Evolutionary conservation across 2,797 vertebrate species (phyloP).

Genomic region (Bradypodion pumilum): DNA sequence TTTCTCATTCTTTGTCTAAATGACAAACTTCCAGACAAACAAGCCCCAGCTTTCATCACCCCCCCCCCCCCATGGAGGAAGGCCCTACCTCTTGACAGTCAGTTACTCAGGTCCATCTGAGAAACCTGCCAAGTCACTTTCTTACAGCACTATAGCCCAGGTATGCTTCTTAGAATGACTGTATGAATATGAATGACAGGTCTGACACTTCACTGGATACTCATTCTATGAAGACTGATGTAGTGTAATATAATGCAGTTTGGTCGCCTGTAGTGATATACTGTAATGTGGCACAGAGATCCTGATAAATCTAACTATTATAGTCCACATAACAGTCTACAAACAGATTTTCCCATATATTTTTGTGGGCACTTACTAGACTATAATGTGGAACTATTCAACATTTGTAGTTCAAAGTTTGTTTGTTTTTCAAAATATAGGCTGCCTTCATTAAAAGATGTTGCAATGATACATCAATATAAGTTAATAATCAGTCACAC

Average conservation of each 20-base stretch:
- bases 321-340: slow-evolving; percentile 67
- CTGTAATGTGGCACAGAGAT: slow-evolving; percentile 45
- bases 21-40: too few species aligned
- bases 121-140: too few species aligned
- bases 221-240: slow-evolving; percentile 64
- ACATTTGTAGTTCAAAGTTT: slow-evolving; percentile 57
- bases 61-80: too few species aligned
- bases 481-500: not conserved
- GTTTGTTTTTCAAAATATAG: slow-evolving; percentile 58
- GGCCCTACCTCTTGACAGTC: too few species aligned
- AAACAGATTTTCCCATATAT: slow-evolving; percentile 46
- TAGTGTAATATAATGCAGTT: too few species aligned
- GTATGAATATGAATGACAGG: slow-evolving; percentile 46
- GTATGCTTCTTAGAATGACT: not conserved
- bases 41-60: too few species aligned
- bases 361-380: slow-evolving; percentile 5
- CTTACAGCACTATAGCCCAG: too few species aligned
- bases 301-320: slow-evolving; percentile 44
- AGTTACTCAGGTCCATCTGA: too few species aligned
- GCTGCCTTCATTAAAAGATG: slow-evolving; percentile 32
- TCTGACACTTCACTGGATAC: slow-evolving; percentile 68
- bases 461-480: slow-evolving; percentile 21
- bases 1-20: too few species aligned
- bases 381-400: slow-evolving; percentile 52
- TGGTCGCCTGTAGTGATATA: slow-evolving; percentile 2